Percentiles rank a stretch among this genome's conserved stretches.
Conservation (phyloP, 2,113 vertebrate genomes). For the Myotis lucifugus region DNA sequence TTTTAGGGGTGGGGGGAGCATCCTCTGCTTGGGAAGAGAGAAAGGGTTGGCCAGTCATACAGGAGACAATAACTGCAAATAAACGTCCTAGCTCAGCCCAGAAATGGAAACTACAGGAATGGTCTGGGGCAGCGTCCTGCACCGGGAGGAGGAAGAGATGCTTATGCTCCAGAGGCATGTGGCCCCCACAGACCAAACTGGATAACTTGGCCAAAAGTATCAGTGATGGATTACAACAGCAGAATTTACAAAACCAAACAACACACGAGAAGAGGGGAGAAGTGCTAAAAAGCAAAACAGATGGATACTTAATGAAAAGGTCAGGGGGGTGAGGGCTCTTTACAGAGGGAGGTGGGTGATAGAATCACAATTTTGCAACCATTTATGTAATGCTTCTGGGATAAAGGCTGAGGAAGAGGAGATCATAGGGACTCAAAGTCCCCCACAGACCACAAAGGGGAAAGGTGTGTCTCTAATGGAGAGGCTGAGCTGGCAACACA, state of each 20-base stretch:
- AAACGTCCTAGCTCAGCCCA: not conserved
- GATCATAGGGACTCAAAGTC: not conserved
- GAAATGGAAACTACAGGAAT: not conserved
- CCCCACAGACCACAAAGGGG: not conserved
- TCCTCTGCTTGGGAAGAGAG: not conserved
- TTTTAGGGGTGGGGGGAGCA: too few relatives aligned
- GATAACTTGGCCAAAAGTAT: not conserved
- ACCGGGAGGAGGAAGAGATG: not conserved
- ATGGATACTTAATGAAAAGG: not conserved
- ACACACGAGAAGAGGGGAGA: too few relatives aligned
- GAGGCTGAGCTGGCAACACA: not conserved
- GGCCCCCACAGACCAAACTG: not conserved
- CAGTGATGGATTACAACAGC: not conserved
- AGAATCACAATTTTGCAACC: not conserved
- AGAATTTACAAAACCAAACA: fast-evolving
- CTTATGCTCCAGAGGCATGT: not conserved
- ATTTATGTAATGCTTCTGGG: not conserved
- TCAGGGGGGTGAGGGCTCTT: not conserved
- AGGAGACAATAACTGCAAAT: not conserved
- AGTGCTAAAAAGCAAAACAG: too few relatives aligned
- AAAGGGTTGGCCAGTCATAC: not conserved
- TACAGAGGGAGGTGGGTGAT: not conserved
- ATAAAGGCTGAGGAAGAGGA: not conserved
- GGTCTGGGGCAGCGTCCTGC: not conserved
- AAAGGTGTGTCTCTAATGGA: not conserved